Evolutionary conservation across 1,140 invertebrate genomes (phyloP), one percentile per base, ranked within the genome.

Genomic region (Penaeus chinensis): DNA sequence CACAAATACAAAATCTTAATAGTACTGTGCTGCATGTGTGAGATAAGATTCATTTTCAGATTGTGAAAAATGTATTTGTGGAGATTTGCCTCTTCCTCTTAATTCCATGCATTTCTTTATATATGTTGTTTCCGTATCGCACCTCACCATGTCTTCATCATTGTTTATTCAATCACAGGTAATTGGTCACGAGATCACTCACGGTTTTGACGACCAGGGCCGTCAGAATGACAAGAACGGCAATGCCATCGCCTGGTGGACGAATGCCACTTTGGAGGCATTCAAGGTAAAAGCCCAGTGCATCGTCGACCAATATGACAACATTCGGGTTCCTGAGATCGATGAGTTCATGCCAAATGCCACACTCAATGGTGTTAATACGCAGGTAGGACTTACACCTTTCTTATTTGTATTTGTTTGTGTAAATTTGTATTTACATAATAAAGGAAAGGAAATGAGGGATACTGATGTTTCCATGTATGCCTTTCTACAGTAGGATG

Each of bases 201-300:
- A 92, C 71, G 91, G 90, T 22, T 99, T 99, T 92, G 98, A 99
- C 92, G 98, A 99, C 92, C 96, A 98, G 94, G 98, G 96, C 42
- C 92, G 96, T 69, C 96, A 98, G 91, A 98, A 98, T 92, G 97
- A 99, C 91, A 96, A 96, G 90, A 93, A 96, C 90, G 99, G 99
- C 0, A 99, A 99, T 92, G 93, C 99, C 80, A 95, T 98, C 91
- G 96, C 97, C 85, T 99, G 99, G 99, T 99, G 98, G 99, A 97
- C 98, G 88, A 97, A 99, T 91, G 95, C 95, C 13, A 99, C 98
- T 0, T 97, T 98, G 82, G 94, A 95, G 0, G 95, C 94, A 32
- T 99, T 99, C 92, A 97, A 98, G 91, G 94, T 95, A 74, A 94
- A 96, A 90, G 96, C 97, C 0, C 94, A 98, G 90, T 99, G 99